Evolutionary conservation across 2,888 invertebrate genomes (phyloP).

Genomic region (Cancer borealis): DNA sequence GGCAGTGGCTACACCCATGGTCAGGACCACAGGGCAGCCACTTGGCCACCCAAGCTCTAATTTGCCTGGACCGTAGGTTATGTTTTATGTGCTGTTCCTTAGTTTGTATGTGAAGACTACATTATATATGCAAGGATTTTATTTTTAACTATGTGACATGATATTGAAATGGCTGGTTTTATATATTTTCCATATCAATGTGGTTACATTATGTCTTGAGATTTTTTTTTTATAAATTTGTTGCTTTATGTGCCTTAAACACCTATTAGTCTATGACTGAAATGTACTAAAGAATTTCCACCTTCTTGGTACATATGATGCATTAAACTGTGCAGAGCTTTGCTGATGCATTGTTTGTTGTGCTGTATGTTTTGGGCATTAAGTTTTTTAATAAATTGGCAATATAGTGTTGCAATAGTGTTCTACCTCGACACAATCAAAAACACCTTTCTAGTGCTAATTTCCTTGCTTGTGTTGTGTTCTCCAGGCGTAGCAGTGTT

Average conservation of each 20-base stretch:
- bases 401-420: not conserved
- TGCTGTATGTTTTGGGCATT: not conserved
- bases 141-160: not conserved
- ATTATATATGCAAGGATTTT: not conserved
- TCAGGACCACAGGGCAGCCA: conserved; percentile 67
- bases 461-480: not conserved
- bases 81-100: not conserved
- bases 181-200: no score
- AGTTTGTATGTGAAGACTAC: not conserved
- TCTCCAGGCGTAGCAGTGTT: conserved; percentile 64
- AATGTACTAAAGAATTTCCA: not conserved
- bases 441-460: not conserved
- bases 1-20: conserved; percentile 69
- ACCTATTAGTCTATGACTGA: not conserved
- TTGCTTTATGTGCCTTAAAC: not conserved
- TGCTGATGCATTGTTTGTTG: not conserved
- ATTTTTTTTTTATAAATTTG: not conserved
- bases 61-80: conserved; percentile 69
- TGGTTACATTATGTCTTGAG: not conserved
- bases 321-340: not conserved
- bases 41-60: conserved; percentile 61
- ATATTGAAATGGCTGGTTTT: not conserved
- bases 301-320: not conserved
- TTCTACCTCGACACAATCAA: not conserved
- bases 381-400: not conserved